Conservation (phyloP, 2,113 vertebrate genomes). For the Nestor notabilis region DNA sequence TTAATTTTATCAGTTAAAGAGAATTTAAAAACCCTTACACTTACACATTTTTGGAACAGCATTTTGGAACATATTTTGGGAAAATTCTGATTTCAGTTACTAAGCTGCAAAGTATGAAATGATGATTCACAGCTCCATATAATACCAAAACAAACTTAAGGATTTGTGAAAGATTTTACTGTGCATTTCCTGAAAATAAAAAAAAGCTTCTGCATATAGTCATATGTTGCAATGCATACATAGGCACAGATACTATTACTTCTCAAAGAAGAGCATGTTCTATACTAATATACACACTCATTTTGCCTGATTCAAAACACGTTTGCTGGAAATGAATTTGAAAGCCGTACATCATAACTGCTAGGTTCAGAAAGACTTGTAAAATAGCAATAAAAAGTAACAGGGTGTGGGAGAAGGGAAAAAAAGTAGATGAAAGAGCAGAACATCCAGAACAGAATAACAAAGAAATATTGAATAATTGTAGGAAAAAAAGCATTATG, state of each 20-base stretch:
- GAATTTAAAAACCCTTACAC: accelerated
- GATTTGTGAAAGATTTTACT: background rate
- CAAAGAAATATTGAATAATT: background rate
- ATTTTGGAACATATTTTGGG: background rate
- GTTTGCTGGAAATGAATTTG: background rate
- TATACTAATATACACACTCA: background rate
- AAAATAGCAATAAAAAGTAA: background rate
- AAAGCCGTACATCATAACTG: accelerated
- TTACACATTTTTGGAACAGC: background rate
- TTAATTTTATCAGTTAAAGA: background rate
- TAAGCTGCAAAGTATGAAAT: background rate
- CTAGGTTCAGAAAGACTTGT: background rate
- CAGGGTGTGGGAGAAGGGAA: accelerated
- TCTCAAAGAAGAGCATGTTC: background rate
- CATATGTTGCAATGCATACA: background rate
- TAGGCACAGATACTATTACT: background rate
- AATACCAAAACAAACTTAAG: background rate
- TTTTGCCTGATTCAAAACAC: background rate
- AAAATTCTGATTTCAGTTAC: background rate
- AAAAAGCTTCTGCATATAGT: background rate
- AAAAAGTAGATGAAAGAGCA: background rate
- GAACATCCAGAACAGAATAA: background rate
- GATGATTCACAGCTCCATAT: background rate
- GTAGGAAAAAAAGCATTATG: background rate
- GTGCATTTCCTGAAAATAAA: background rate